phyloP scores from a whole-genome alignment of 2,113 vertebrate genomes.

The Gobiocypris rarus region DNA sequence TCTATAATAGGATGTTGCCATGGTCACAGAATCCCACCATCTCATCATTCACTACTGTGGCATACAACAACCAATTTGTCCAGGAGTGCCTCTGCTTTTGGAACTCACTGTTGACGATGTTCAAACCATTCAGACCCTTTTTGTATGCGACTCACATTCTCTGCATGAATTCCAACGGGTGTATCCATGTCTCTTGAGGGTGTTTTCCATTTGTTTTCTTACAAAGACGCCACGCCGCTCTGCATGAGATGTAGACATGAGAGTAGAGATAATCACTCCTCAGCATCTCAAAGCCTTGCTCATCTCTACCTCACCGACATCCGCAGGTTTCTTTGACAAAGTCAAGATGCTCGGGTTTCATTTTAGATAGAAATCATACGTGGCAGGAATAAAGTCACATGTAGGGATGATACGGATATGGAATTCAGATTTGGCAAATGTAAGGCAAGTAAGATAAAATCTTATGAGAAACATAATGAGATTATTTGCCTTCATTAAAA shows the following conservation, averaged over 20 bases:
- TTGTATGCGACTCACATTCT: constrained; percentile 21
- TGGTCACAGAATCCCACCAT: constrained; percentile 17
- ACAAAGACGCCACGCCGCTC: constrained; percentile 26
- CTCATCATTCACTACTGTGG: constrained; percentile 13
- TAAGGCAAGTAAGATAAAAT: neutral
- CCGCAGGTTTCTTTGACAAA: neutral
- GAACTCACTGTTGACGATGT: neutral
- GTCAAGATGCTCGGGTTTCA: constrained; percentile 1
- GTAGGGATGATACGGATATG: neutral
- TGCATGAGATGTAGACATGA: constrained; percentile 58
- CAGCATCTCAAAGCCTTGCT: constrained; percentile 62
- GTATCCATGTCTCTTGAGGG: constrained; percentile 55
- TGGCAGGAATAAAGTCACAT: neutral
- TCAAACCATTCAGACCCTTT: neutral
- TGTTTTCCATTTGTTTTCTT: constrained; percentile 51
- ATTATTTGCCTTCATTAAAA: neutral
- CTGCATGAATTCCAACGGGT: constrained; percentile 48
- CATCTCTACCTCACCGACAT: neutral
- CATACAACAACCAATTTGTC: constrained; percentile 13
- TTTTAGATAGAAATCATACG: neutral
- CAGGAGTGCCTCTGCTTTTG: neutral
- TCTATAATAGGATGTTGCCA: constrained; percentile 13
- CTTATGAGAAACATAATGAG: neutral
- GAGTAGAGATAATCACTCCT: constrained; percentile 58
- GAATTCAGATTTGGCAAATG: neutral